Evolutionary conservation across 2,113 vertebrate genomes (phyloP), one percentile per base, ranked within the genome.

Genomic region (Laticauda colubrina): DNA sequence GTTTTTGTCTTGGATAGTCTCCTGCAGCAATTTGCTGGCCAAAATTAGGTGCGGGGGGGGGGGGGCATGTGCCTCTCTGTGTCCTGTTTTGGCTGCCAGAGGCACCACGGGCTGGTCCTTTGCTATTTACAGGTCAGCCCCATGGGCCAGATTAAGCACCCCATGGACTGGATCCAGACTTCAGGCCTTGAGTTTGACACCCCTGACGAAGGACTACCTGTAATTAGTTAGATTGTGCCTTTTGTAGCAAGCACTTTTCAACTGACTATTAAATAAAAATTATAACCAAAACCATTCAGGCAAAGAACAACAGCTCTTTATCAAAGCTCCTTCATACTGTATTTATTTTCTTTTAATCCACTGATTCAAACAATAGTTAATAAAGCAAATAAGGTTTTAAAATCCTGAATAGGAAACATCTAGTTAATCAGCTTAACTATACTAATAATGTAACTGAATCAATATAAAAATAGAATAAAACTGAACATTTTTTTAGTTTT

Each of bases 291-390:
- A 75, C 34, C 23, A 21, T 24, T 81, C 39, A 85, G 7, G 48
- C 55, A 56, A 88, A 9, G 14, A 18, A 61, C 8, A 61, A 90
- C 0, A 43, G 51, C 26, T 48, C 57, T 55, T 85, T 93, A 61
- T 26, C 5, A 89, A 51, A 18, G 4, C 26, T 51, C 26, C 34
- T 64, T 14, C 34, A 29, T 48, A 18, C 21, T 54, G 10, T 18
- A 7, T 43, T 11, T 56, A 29, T 85, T 59, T 51, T 59, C 26
- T 81, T 88, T 85, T n/a, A 94, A 92, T 81, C 48, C 86, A 93
- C 23, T 53, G 54, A 94, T 94, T 90, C 90, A 92, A 90, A 91
- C 89, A 92, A 59, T 26, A 29, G 34, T 12, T 56, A 90, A 11
- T 94, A 45, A 45, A 29, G 85, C 93, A 94, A 93, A 9, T 87